A percentile compares a stretch with the other conserved stretches of the same genome.
Evolutionary conservation across 2,888 invertebrate species (phyloP).

Genomic region (Dryobota labecula): DNA sequence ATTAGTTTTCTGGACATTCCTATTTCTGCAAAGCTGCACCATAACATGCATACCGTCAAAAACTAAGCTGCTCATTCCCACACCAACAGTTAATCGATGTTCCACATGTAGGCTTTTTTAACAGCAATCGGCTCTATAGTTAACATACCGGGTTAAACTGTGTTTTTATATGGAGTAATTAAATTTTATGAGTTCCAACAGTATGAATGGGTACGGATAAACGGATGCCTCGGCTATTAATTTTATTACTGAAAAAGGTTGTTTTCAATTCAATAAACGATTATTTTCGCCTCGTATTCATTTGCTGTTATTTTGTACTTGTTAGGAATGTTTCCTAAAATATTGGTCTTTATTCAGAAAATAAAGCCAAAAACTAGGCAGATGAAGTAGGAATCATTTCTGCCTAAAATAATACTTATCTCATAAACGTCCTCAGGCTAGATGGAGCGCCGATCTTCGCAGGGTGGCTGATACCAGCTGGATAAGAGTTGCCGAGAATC

Average conservation of each 20-base stretch:
- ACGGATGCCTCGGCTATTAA: constrained; percentile 50
- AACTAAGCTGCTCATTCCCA: constrained; percentile 8
- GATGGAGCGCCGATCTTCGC: too few relatives aligned
- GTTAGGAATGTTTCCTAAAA: not conserved
- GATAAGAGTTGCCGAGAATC: too few relatives aligned
- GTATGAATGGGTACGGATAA: constrained; percentile 51
- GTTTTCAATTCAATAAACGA: constrained; percentile 51
- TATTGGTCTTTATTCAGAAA: not conserved
- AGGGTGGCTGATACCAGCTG: too few relatives aligned
- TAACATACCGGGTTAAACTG: constrained; percentile 52
- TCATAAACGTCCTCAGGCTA: not conserved
- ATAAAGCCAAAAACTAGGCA: not conserved
- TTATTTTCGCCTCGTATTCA: constrained; percentile 5
- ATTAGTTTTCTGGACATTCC: too few relatives aligned
- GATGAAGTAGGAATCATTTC: not conserved
- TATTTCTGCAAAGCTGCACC: too few relatives aligned
- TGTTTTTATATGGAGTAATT: constrained; percentile 64
- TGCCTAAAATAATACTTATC: not conserved
- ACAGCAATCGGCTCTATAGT: constrained; percentile 29
- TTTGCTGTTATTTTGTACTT: constrained; percentile 5
- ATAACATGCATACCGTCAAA: too few relatives aligned
- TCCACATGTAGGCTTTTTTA: constrained; percentile 44
- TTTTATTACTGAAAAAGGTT: constrained; percentile 57
- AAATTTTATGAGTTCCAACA: constrained; percentile 59
- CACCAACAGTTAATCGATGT: constrained; percentile 12